Conservation (phyloP, 2,797 vertebrate genomes). For the Poecilia wingei region DNA sequence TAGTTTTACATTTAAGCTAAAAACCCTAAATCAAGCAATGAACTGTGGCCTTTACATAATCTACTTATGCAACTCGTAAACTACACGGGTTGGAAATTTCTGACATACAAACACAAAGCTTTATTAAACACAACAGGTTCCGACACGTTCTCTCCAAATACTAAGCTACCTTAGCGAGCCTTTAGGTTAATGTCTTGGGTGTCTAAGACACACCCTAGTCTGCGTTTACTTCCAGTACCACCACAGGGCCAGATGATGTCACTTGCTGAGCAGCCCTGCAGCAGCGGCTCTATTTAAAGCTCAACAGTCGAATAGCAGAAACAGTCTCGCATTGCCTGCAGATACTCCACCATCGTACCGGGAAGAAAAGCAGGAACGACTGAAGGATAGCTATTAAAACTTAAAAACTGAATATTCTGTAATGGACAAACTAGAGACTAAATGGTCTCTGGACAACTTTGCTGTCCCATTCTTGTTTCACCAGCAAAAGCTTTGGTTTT, state of each 20-base stretch:
- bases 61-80: slow-evolving; percentile 38
- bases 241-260: slow-evolving; percentile 58
- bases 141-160: slow-evolving; percentile 19
- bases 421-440: slow-evolving; percentile 11
- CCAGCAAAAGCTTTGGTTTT: not conserved
- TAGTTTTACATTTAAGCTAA: slow-evolving; percentile 38
- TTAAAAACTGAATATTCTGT: slow-evolving; percentile 23
- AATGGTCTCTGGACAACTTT: not conserved
- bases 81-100: slow-evolving; percentile 21
- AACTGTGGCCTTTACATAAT: slow-evolving; percentile 53
- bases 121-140: slow-evolving; percentile 32
- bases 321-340: slow-evolving; percentile 29
- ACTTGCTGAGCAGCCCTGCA: slow-evolving; percentile 37
- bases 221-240: slow-evolving; percentile 39
- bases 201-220: slow-evolving; percentile 56
- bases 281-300: slow-evolving; percentile 56
- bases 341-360: slow-evolving; percentile 36
- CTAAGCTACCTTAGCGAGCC: slow-evolving; percentile 25
- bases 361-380: slow-evolving; percentile 23
- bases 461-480: not conserved
- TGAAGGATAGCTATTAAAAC: slow-evolving; percentile 8
- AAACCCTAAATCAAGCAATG: slow-evolving; percentile 27
- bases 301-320: slow-evolving; percentile 42
- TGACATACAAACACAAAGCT: slow-evolving; percentile 9
- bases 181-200: not conserved